Percentiles rank a stretch among this genome's conserved stretches.
phyloP scores from a whole-genome alignment of 2,797 vertebrate species.

The Pseudochirops corinnae region DNA sequence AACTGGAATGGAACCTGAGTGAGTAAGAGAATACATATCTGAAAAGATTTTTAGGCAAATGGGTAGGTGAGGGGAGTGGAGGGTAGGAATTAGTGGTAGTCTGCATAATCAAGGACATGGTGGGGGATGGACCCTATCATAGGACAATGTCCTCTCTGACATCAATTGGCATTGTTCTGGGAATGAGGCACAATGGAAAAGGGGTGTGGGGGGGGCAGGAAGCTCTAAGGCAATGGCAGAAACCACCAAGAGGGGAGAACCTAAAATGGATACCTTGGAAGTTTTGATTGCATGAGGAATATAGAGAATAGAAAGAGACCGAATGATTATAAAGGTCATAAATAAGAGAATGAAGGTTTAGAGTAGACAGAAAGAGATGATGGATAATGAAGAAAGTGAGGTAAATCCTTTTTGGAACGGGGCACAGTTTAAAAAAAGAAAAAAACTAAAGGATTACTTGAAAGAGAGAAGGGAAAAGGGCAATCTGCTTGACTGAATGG shows the following conservation, averaged over 20 bases:
- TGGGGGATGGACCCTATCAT: not conserved
- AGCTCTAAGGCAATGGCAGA: not conserved
- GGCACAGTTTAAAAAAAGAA: no score
- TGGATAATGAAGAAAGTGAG: not conserved
- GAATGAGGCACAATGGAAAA: not conserved
- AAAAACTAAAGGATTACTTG: no score
- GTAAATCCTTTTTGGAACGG: not conserved
- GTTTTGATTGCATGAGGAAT: not conserved
- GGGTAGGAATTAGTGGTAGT: no score
- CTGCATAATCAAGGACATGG: not conserved
- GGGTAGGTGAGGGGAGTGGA: not conserved
- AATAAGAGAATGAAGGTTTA: not conserved
- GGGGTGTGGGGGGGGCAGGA: not conserved
- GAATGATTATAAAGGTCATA: not conserved
- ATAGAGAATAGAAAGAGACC: not conserved
- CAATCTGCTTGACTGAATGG: no score
- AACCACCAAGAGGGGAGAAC: not conserved
- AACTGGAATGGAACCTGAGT: not conserved
- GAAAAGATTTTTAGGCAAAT: not conserved
- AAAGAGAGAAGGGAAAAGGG: no score
- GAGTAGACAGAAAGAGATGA: not conserved
- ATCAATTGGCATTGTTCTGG: not conserved
- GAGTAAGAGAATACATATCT: not conserved
- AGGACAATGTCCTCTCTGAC: not conserved
- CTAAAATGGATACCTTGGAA: not conserved